phyloP scores from a whole-genome alignment of 2,888 invertebrate genomes.

The Mamestra brassicae region DNA sequence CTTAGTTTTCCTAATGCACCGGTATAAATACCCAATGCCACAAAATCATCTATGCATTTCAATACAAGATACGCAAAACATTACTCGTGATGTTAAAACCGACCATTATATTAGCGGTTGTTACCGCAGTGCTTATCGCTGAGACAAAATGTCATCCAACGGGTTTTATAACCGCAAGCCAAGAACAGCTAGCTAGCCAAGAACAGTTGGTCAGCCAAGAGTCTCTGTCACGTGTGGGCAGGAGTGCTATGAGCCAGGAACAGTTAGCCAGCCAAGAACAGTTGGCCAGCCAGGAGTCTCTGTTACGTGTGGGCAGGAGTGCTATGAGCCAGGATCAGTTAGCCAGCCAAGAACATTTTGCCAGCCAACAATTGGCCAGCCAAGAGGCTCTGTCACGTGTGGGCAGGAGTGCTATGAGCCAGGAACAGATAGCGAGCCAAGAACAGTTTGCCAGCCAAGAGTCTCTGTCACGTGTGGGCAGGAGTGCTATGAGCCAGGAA shows the following conservation, averaged over 20 bases:
- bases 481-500: conserved; percentile 10
- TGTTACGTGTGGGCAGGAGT: not conserved
- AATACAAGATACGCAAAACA: not conserved
- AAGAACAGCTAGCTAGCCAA: conserved; percentile 1
- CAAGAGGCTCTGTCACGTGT: conserved; percentile 1
- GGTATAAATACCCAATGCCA: conserved; percentile 33
- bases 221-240: conserved; percentile 16
- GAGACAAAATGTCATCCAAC: conserved; percentile 19
- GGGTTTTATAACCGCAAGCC: not conserved
- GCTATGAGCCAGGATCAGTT: conserved; percentile 4
- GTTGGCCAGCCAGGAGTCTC: not conserved
- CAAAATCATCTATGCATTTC: conserved; percentile 2
- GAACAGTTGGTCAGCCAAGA: conserved; percentile 14
- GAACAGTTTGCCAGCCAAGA: conserved; percentile 7
- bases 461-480: not conserved
- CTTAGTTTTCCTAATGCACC: not conserved
- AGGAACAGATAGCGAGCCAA: conserved; percentile 3
- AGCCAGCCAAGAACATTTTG: not conserved
- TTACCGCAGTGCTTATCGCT: conserved; percentile 18
- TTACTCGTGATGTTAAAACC: conserved; percentile 27
- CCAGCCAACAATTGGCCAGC: not conserved
- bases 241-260: conserved; percentile 12
- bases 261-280: conserved; percentile 10
- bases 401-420: not conserved
- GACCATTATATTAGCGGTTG: conserved; percentile 4